Conservation (phyloP, 2,888 invertebrate species). For the Operophtera brumata region DNA sequence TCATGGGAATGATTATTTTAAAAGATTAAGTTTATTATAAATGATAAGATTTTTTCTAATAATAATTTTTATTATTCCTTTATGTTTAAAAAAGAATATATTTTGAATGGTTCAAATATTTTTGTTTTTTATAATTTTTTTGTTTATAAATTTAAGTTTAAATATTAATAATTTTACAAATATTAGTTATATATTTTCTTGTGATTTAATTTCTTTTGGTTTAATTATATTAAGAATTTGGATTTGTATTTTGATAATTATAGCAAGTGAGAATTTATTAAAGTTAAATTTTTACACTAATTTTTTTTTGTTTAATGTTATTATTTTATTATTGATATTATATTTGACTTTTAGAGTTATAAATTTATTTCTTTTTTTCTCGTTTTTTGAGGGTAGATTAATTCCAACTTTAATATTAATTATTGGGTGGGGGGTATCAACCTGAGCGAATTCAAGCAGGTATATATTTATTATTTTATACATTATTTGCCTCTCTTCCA, state of each 20-base stretch:
- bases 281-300: constrained; percentile 64
- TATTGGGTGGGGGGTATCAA: constrained; percentile 84
- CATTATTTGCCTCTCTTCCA: constrained; percentile 84
- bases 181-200: constrained; percentile 68
- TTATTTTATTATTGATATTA: constrained; percentile 79
- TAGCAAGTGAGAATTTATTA: constrained; percentile 76
- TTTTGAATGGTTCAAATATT: constrained; percentile 79
- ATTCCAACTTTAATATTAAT: constrained; percentile 85
- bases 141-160: constrained; percentile 67
- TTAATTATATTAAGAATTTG: constrained; percentile 81
- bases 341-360: constrained; percentile 78
- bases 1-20: constrained; percentile 83
- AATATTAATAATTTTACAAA: constrained; percentile 56
- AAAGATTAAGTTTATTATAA: constrained; percentile 78
- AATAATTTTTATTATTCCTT: constrained; percentile 73
- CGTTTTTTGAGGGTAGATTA: constrained; percentile 85
- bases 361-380: constrained; percentile 84
- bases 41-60: constrained; percentile 80
- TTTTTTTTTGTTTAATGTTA: constrained; percentile 77
- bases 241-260: constrained; percentile 81
- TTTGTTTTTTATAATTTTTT: constrained; percentile 73
- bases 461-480: constrained; percentile 86
- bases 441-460: constrained; percentile 85
- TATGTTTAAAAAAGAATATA: constrained; percentile 72
- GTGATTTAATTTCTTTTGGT: constrained; percentile 78